Conservation (phyloP, 2,113 vertebrate genomes). For the Probosciger aterrimus region DNA sequence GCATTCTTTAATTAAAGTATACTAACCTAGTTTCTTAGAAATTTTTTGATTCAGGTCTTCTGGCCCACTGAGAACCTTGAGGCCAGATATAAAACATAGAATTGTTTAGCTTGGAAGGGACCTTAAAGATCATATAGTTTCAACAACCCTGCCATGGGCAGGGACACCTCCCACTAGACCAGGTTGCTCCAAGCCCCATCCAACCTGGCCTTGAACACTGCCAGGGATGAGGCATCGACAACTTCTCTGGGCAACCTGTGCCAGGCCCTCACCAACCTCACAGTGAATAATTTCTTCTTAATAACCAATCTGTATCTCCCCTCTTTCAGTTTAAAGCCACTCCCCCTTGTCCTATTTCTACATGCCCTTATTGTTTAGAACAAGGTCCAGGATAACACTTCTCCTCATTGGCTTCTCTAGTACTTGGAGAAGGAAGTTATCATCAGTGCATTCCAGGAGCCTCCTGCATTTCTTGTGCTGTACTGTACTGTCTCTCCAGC, state of each 20-base stretch:
- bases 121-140: not conserved
- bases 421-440: not conserved
- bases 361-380: not conserved
- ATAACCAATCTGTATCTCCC: not conserved
- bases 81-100: not conserved
- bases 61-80: not conserved
- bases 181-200: not conserved
- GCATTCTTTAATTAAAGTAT: not conserved
- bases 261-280: not conserved
- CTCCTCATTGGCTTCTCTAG: not conserved
- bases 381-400: not conserved
- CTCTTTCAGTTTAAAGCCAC: not conserved
- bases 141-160: not conserved
- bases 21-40: not conserved
- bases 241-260: not conserved
- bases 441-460: not conserved
- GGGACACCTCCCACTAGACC: not conserved
- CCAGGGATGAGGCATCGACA: not conserved
- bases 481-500: not conserved
- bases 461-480: not conserved
- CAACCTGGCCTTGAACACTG: not conserved
- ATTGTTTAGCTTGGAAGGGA: not conserved
- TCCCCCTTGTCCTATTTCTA: not conserved
- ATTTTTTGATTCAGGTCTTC: not conserved
- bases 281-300: not conserved